A percentile compares a stretch with the other conserved stretches of the same genome.
phyloP scores from a whole-genome alignment of 2,797 vertebrate genomes.

The Microhierax caerulescens region DNA sequence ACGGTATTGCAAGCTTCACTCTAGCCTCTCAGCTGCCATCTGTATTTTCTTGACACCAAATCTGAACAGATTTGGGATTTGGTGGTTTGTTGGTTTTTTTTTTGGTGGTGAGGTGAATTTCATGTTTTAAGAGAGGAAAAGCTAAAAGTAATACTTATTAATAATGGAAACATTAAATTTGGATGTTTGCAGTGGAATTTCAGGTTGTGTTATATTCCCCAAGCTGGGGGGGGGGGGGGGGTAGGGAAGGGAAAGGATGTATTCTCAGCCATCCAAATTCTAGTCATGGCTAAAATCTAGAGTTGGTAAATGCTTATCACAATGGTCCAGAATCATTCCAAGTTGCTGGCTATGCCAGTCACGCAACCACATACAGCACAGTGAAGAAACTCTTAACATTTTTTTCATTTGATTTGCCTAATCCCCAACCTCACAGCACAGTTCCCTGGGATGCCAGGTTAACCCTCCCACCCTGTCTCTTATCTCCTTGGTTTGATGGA shows the following conservation, averaged over 20 bases:
- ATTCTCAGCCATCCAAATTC: not conserved
- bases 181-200: not conserved
- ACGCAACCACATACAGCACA: fast-evolving
- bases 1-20: not conserved
- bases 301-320: not conserved
- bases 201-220: not conserved
- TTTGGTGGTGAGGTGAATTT: not conserved
- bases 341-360: fast-evolving
- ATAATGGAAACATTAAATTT: not conserved
- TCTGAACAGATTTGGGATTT: not conserved
- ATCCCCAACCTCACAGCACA: not conserved
- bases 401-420: not conserved
- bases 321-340: not conserved
- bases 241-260: not conserved
- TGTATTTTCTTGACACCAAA: not conserved
- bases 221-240: not conserved
- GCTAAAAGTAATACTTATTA: not conserved
- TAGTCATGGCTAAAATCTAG: not conserved
- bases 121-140: not conserved
- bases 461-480: not conserved
- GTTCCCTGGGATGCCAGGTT: not conserved
- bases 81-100: not conserved
- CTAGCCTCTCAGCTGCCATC: not conserved
- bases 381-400: not conserved
- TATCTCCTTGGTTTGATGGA: not conserved